phyloP scores from a whole-genome alignment of 2,113 vertebrate genomes.

The Pygoscelis adeliae region DNA sequence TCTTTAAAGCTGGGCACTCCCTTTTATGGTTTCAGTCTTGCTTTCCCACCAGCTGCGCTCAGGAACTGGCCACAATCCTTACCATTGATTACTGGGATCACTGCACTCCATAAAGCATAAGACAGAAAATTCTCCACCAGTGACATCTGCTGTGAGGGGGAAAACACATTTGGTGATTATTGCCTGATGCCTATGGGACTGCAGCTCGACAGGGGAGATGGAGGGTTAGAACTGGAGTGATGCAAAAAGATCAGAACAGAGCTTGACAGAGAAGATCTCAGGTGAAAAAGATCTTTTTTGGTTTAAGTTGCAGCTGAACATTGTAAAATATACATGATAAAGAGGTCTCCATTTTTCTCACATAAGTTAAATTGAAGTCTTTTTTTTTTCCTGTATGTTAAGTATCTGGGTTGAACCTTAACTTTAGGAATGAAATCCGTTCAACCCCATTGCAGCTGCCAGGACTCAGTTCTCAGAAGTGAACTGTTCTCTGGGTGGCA shows the following conservation, averaged over 20 bases:
- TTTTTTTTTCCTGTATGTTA: background rate
- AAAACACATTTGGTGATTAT: background rate
- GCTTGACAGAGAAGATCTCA: background rate
- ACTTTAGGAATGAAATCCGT: background rate
- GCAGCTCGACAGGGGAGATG: background rate
- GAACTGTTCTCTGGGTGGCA: background rate
- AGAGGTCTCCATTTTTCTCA: background rate
- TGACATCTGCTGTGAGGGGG: slow-evolving; percentile 35
- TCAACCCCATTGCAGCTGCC: background rate
- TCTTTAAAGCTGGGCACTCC: background rate
- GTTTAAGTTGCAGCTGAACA: background rate
- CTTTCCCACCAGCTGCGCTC: background rate
- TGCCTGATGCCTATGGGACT: background rate
- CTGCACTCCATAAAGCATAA: slow-evolving; percentile 45
- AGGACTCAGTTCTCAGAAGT: background rate
- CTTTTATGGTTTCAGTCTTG: background rate
- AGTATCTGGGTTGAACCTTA: background rate
- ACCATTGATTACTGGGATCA: slow-evolving; percentile 67
- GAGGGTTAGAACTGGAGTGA: background rate
- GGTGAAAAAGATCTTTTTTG: background rate
- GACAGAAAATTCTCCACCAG: slow-evolving; percentile 64
- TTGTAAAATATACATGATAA: background rate
- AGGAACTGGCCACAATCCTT: background rate
- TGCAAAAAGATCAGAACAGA: background rate
- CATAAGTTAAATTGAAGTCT: background rate